Evolutionary conservation across 2,888 invertebrate genomes (phyloP).

Genomic region (Diabrotica balteata): DNA sequence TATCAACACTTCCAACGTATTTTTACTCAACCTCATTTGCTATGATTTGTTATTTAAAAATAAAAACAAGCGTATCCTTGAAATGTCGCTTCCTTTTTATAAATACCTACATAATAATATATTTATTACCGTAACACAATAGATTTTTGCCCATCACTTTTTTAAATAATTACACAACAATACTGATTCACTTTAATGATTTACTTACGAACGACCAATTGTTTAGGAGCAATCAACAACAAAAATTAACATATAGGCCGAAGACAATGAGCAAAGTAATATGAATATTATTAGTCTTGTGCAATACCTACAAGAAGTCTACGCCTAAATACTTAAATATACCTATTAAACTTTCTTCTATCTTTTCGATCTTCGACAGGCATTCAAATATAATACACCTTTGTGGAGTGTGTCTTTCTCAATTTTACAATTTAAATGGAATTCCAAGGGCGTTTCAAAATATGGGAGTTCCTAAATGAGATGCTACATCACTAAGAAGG

Average conservation of each 20-base stretch:
- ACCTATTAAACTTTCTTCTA: constrained; percentile 1
- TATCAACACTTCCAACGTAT: neutral
- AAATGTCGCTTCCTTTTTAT: neutral
- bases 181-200: constrained; percentile 17
- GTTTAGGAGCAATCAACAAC: constrained; percentile 1
- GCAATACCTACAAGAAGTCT: too few relatives aligned
- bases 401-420: constrained; percentile 14
- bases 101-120: neutral
- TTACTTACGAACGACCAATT: constrained; percentile 13
- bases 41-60: neutral
- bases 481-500: constrained; percentile 10
- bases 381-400: neutral
- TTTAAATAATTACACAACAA: constrained; percentile 6
- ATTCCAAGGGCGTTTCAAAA: constrained; percentile 24
- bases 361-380: neutral
- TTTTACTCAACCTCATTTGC: neutral
- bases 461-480: constrained; percentile 21
- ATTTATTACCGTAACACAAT: constrained; percentile 5
- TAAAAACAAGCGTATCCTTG: neutral
- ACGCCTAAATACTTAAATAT: neutral
- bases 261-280: neutral
- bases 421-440: constrained; percentile 22
- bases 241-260: constrained; percentile 10
- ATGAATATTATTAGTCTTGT: too few relatives aligned
- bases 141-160: constrained; percentile 4